A percentile compares a stretch with the other conserved stretches of the same genome.
Conservation (phyloP, 2,113 vertebrate species). For the Barbus barbus region DNA sequence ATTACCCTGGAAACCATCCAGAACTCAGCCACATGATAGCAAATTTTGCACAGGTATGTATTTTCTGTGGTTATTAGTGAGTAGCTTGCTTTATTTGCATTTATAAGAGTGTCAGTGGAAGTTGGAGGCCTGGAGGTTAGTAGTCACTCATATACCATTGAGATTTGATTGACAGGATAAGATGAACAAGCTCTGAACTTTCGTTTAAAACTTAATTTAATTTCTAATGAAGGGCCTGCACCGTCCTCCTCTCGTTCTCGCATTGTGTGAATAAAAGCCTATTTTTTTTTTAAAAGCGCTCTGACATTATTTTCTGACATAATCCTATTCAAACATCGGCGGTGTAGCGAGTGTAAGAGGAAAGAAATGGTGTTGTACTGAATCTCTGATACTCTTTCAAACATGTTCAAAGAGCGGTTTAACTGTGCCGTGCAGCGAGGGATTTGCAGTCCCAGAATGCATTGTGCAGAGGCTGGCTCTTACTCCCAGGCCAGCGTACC, state of each 20-base stretch:
- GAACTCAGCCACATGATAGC: neutral
- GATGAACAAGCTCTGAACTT: neutral
- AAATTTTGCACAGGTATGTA: neutral
- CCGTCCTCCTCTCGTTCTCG: neutral
- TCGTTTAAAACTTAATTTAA: neutral
- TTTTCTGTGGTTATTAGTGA: neutral
- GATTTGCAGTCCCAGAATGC: constrained; percentile 1
- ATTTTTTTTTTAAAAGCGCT: constrained; percentile 34
- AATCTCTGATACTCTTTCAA: constrained; percentile 38
- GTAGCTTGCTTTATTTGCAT: no score
- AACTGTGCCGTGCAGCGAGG: constrained; percentile 21
- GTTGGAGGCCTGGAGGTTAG: neutral
- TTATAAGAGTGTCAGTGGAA: neutral
- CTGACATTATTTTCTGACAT: constrained; percentile 34
- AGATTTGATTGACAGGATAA: neutral
- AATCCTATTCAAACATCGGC: constrained; percentile 41
- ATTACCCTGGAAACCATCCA: neutral
- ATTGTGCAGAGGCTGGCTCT: constrained; percentile 25
- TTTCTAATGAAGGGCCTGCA: neutral
- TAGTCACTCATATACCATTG: neutral
- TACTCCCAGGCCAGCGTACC: neutral
- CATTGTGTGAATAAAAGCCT: neutral
- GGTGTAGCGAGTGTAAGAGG: neutral
- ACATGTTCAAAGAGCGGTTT: constrained; percentile 45
- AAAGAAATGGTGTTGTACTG: neutral